These are phyloP conservation scores for Galleria mellonella DNA, from an alignment of 1,140 invertebrate genomes.

Conservation along the genomic window DNA sequence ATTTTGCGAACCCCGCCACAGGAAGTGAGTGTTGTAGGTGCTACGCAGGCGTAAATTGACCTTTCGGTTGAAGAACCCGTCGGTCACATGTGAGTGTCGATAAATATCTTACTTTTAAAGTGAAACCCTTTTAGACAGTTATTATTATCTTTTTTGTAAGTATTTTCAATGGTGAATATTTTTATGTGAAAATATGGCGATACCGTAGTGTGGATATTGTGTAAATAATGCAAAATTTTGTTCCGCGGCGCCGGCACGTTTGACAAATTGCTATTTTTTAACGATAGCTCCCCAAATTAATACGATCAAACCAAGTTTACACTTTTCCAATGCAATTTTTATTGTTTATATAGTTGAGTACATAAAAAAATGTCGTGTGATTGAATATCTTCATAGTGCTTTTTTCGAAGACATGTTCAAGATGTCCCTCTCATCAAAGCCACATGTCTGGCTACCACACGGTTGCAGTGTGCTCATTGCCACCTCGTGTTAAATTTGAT, in stretches of 20 bases:
- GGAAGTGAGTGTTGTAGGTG: constrained; percentile 73
- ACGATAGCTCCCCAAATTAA: constrained; percentile 35
- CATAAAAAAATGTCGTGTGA: constrained; percentile 19
- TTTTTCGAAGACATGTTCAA: constrained; percentile 43
- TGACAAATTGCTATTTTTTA: constrained; percentile 64
- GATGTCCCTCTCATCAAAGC: constrained; percentile 49
- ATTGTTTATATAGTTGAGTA: constrained; percentile 24
- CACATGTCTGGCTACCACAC: constrained; percentile 55
- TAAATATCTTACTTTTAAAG: constrained; percentile 71
- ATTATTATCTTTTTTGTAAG: constrained; percentile 66
- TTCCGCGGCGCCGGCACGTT: constrained; percentile 67
- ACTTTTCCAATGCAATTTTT: constrained; percentile 18
- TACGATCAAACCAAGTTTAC: constrained; percentile 28
- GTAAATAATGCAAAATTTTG: constrained; percentile 47
- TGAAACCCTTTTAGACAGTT: constrained; percentile 59
- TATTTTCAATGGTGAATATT: constrained; percentile 64
- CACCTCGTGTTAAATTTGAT: constrained; percentile 17
- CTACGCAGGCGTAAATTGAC: constrained; percentile 75
- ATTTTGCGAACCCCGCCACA: constrained; percentile 70
- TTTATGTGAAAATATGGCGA: constrained; percentile 50
- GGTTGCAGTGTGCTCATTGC: constrained; percentile 7
- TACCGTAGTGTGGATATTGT: constrained; percentile 52
- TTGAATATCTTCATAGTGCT: constrained; percentile 32
- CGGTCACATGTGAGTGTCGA: constrained; percentile 75
- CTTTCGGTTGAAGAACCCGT: constrained; percentile 75